Conservation (phyloP, 2,113 vertebrate genomes). For the Pontoporia blainvillei region DNA sequence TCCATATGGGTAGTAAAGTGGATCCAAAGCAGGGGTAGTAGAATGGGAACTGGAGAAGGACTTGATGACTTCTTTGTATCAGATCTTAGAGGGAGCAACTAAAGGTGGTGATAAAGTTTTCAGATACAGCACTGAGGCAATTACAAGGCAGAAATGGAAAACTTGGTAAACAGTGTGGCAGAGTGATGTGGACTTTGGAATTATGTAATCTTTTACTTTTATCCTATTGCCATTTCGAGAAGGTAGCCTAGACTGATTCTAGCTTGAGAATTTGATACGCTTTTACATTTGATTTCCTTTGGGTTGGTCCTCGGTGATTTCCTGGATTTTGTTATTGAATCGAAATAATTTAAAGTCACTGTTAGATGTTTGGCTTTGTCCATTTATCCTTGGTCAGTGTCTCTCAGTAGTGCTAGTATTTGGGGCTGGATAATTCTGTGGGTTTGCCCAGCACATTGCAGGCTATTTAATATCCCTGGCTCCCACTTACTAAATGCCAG, state of each 20-base stretch:
- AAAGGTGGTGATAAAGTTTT: not conserved
- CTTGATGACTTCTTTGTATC: not conserved
- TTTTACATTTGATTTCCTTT: slow-evolving; percentile 10
- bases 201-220: not conserved
- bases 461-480: not conserved
- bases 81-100: not conserved
- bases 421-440: not conserved
- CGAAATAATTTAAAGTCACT: not conserved
- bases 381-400: not conserved
- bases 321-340: not conserved
- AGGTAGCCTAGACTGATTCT: not conserved
- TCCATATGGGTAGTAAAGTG: not conserved
- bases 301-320: not conserved
- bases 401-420: not conserved
- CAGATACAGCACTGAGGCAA: not conserved
- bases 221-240: not conserved
- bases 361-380: not conserved
- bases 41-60: not conserved
- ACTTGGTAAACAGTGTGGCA: not conserved
- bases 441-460: not conserved
- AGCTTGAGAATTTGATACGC: not conserved
- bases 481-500: not conserved
- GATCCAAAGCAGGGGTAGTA: not conserved
- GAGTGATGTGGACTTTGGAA: not conserved
- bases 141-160: not conserved